Evolutionary conservation across 2,797 vertebrate species (phyloP), one percentile per base, ranked within the genome.

Genomic region (Tokudaia tokunoshimensis): DNA sequence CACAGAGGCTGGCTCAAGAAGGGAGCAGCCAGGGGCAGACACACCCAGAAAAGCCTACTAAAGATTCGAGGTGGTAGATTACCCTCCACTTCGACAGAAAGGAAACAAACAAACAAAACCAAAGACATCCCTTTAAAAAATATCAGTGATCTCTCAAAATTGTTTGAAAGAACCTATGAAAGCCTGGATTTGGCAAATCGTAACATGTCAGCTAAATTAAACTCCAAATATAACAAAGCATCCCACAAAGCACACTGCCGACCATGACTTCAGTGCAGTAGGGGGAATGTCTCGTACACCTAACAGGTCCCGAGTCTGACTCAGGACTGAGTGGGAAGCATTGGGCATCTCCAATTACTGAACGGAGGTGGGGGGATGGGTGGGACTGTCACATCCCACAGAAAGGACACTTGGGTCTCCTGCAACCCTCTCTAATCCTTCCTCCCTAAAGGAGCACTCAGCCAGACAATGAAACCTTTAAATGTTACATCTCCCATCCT

Each of bases 381-480:
- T 72, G 17, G n/a, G 70, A 96, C 96, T 74, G 91, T 3, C 29
- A 52, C 0, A 9, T 81, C 98, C 97, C 90, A 90, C 0, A 1
- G 97, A 98, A 97, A 98, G 97, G 98, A 98, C 97, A 96, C 94
- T 98, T 52, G 14, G 55, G 86, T 92, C 94, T 95, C 97, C 95
- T 61, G 98, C 97, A 96, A 98, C 96, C 98, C 98, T 98, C 99
- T 98, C 99, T 99, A 99, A 99, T 99, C 98, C 98, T 98, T 98
- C 99, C 99, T 99, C 99, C 99, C 99, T 99, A 99, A 99, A 99
- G 99, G 98, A 99, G 99, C 99, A 99, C 99, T 99, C 99, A 99
- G 98, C 98, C 98, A 99, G 99, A 99, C 99, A 99, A 99, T 99
- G 99, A 99, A 99, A 99, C 98, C 99, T 99, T 99, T 99, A 99